Percentiles rank a stretch among this genome's conserved stretches.
phyloP scores from a whole-genome alignment of 2,888 invertebrate genomes.

The Leptura quadrifasciata region DNA sequence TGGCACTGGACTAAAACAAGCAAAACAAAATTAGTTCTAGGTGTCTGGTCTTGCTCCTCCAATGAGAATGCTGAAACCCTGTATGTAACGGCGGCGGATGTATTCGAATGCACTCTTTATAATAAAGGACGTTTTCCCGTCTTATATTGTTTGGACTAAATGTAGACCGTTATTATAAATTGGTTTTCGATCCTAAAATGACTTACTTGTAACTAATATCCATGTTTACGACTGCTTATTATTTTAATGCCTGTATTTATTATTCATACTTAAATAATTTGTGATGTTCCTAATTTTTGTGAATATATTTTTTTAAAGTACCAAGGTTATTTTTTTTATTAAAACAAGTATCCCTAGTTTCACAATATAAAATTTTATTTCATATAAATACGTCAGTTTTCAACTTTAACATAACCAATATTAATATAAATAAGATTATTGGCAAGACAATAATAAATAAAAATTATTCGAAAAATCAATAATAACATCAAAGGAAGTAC shows the following conservation, averaged over 20 bases:
- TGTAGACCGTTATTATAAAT: background rate
- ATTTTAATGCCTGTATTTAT: background rate
- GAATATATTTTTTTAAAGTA: slow-evolving; percentile 7
- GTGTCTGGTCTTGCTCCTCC: no score
- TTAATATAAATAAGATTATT: slow-evolving; percentile 54
- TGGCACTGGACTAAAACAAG: no score
- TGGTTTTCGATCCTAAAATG: background rate
- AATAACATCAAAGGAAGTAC: slow-evolving; percentile 24
- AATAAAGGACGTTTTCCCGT: background rate
- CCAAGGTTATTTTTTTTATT: background rate
- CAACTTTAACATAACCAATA: slow-evolving; percentile 53
- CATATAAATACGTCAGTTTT: slow-evolving; percentile 56
- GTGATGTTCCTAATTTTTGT: background rate
- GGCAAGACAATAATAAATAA: slow-evolving; percentile 63
- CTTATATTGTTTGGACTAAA: background rate
- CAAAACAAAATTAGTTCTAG: no score
- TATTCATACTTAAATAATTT: background rate
- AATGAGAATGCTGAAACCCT: no score
- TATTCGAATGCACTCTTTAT: no score
- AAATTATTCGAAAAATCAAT: slow-evolving; percentile 35
- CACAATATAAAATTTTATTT: slow-evolving; percentile 54
- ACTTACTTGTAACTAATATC: background rate
- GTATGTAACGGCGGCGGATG: no score
- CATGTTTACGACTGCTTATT: background rate
- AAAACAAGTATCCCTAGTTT: background rate